phyloP scores from a whole-genome alignment of 2,113 vertebrate genomes.

The Hyla sarda region DNA sequence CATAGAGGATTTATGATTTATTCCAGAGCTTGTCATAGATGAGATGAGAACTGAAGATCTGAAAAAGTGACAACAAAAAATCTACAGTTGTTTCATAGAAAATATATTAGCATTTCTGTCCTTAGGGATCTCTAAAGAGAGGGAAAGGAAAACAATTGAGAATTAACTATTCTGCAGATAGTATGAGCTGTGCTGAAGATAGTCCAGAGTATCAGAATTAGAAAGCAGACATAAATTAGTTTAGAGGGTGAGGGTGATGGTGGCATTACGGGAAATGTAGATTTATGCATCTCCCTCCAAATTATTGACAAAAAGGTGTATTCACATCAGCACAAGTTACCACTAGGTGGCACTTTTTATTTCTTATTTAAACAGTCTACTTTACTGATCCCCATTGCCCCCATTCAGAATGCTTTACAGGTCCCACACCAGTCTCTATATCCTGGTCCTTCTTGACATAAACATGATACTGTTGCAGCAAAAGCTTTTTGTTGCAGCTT shows the following conservation, averaged over 20 bases:
- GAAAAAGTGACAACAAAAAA: background rate
- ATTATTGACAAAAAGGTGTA: no score
- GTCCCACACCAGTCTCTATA: no score
- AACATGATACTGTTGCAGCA: no score
- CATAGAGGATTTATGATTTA: constrained; percentile 36
- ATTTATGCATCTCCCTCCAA: no score
- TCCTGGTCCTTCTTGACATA: no score
- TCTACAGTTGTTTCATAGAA: background rate
- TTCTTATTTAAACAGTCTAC: no score
- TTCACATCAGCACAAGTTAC: background rate
- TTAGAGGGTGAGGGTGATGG: background rate
- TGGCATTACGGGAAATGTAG: no score
- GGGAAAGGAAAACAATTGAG: background rate
- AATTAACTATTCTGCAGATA: background rate
- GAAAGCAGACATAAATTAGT: background rate
- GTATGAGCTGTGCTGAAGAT: background rate
- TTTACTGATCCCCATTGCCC: no score
- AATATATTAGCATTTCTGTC: background rate
- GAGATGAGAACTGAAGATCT: background rate
- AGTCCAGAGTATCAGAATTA: background rate
- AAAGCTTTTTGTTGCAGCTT: no score
- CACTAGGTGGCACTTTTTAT: background rate
- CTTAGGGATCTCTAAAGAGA: background rate
- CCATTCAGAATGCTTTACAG: no score
- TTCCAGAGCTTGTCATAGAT: background rate